Evolutionary conservation across 2,113 vertebrate genomes (phyloP), one percentile per base, ranked within the genome.

Genomic region (Grantiella picta): DNA sequence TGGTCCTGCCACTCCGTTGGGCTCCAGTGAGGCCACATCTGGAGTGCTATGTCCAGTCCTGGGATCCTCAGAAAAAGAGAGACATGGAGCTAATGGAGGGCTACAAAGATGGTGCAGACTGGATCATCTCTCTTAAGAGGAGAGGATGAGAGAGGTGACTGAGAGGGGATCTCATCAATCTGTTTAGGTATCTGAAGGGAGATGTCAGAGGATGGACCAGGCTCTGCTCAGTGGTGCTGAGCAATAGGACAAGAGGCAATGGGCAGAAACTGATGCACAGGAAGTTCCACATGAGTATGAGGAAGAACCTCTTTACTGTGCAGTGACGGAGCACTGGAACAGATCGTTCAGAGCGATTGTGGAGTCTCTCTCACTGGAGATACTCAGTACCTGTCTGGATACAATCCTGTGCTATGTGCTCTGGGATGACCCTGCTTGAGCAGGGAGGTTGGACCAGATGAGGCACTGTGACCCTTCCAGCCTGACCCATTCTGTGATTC

Each of bases 331-430:
- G 33, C 36, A 20, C 19, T 52, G 52, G 10, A 73, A 65, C 27
- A 66, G 33, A 2, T 14, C 33, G 14, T 4, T 5, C 59, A 38
- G 28, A 17, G 52, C 29, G 22, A 3, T 2, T 50, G 19, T 66
- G 33, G 27, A 52, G 53, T 73, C 44, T 45, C 9, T 7, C 7
- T 25, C 11, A 9, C 45, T 35, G 61, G 69, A 68, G 17, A 15
- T 29, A 29, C 0, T 29, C 20, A 21, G 10, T 38, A 29, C 12
- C 29, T 2, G 5, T 12, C 3, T 2, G 24, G 5, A 11, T 16
- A 3, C 23, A 60, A 1, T 75, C 16, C 69, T 75, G 45, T 73
- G 52, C 33, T 2, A 1, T 11, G 36, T 33, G 52, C 27, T 73
- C 23, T 24, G 20, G 33, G 33, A 44, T 59, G 36, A 16, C 59